Evolutionary conservation across 92 coral and sea anemone genomes (phyloP).

Genomic region (Heteractis magnifica): DNA sequence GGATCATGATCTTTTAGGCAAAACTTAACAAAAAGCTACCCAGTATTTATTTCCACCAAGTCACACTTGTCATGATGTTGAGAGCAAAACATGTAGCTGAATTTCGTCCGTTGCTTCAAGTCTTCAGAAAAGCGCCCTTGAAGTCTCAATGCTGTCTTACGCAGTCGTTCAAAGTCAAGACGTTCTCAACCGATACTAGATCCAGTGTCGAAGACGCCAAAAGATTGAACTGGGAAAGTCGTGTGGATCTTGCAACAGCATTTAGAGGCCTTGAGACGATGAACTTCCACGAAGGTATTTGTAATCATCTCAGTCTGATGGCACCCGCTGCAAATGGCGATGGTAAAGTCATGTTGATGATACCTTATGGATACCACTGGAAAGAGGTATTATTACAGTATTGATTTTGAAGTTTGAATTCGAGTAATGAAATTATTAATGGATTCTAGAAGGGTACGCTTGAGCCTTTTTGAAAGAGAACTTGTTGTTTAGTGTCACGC

Average conservation of each 20-base stretch:
- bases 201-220: conserved; percentile 38
- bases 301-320: conserved; percentile 85
- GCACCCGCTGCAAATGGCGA: conserved; percentile 75
- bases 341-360: conserved; percentile 75
- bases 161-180: not conserved
- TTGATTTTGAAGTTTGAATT: too few relatives aligned
- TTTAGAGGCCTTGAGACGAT: conserved; percentile 66
- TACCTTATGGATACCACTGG: conserved; percentile 85
- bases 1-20: too few relatives aligned
- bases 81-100: not conserved
- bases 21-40: too few relatives aligned
- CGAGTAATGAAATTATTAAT: too few relatives aligned
- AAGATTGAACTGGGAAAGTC: conserved; percentile 63
- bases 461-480: too few relatives aligned
- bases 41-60: too few relatives aligned
- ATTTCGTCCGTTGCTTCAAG: not conserved
- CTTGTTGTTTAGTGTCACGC: too few relatives aligned
- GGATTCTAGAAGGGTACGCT: too few relatives aligned
- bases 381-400: conserved; percentile 55
- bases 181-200: conserved; percentile 3
- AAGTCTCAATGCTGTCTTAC: not conserved
- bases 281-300: conserved; percentile 69
- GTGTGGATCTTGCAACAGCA: conserved; percentile 78
- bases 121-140: not conserved
- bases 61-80: not conserved